Conservation (phyloP, 2,113 vertebrate genomes). For the Stigmatopora nigra region DNA sequence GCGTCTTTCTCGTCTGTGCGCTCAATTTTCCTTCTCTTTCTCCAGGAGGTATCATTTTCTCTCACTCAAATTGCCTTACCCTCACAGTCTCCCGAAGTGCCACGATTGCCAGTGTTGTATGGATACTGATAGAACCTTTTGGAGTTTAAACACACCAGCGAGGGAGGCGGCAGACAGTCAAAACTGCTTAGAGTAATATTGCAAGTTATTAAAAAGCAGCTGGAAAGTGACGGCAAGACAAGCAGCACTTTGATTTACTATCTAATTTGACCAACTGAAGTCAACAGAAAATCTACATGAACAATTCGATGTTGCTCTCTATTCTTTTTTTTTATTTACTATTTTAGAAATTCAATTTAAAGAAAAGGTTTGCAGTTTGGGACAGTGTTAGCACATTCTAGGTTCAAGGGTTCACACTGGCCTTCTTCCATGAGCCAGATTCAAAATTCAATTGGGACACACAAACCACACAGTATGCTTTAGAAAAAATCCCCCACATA, state of each 20-base stretch:
- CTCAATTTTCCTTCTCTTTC: constrained; percentile 49
- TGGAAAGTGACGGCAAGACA: constrained; percentile 36
- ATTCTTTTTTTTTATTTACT: constrained; percentile 39
- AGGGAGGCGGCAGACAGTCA: constrained; percentile 38
- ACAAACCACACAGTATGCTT: no score
- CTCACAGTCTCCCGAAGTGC: constrained; percentile 64
- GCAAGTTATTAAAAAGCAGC: constrained; percentile 43
- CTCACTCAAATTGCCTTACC: constrained; percentile 73
- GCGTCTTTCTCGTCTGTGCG: constrained; percentile 43
- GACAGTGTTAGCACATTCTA: constrained; percentile 38
- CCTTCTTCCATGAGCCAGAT: no score
- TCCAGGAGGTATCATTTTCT: constrained; percentile 65
- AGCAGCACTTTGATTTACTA: constrained; percentile 30
- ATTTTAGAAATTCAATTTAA: constrained; percentile 70
- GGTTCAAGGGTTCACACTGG: constrained; percentile 66
- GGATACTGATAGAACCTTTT: constrained; percentile 72
- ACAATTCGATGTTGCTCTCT: background rate
- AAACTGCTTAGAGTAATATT: constrained; percentile 56
- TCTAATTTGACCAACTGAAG: constrained; percentile 23
- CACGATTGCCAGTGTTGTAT: constrained; percentile 66
- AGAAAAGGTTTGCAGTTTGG: constrained; percentile 20
- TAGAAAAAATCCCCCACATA: no score
- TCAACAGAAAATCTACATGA: background rate
- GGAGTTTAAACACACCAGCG: constrained; percentile 44
- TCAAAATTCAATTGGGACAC: no score